These are phyloP conservation scores for Stegana nigrithorax DNA, from an alignment of 2,888 invertebrate species.

Conservation along the genomic window DNA sequence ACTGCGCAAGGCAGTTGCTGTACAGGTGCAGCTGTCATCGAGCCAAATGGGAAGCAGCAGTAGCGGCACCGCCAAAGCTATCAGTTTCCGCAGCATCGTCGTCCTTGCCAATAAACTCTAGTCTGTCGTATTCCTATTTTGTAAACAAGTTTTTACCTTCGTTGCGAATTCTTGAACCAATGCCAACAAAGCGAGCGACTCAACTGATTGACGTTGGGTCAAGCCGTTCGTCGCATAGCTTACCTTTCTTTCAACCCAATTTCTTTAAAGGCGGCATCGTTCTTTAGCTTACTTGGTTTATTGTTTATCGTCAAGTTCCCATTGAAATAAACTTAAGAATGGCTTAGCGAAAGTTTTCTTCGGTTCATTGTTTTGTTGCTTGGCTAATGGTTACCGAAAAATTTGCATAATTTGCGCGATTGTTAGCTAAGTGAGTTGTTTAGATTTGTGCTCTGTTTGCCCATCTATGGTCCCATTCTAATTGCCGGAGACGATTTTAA, in stretches of 20 bases:
- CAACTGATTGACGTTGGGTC: conserved; percentile 6
- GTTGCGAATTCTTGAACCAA: conserved; percentile 16
- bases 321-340: no score
- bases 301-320: neutral
- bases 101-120: conserved; percentile 21
- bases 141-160: conserved; percentile 19
- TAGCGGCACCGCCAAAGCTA: conserved; percentile 33
- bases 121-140: neutral
- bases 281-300: no score
- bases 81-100: conserved; percentile 38
- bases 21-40: neutral
- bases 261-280: neutral
- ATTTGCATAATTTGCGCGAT: conserved; percentile 1
- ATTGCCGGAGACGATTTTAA: no score
- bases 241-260: conserved; percentile 6
- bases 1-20: no score
- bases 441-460: no score
- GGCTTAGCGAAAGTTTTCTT: neutral
- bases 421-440: no score
- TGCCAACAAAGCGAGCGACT: neutral
- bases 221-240: neutral
- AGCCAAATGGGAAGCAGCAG: conserved; percentile 15
- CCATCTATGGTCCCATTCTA: no score
- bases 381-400: neutral
- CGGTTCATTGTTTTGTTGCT: no score